A percentile compares a stretch with the other conserved stretches of the same genome.
These are phyloP conservation scores for Diploptera punctata DNA, from an alignment of 2,888 invertebrate species.

Conservation along the genomic window DNA sequence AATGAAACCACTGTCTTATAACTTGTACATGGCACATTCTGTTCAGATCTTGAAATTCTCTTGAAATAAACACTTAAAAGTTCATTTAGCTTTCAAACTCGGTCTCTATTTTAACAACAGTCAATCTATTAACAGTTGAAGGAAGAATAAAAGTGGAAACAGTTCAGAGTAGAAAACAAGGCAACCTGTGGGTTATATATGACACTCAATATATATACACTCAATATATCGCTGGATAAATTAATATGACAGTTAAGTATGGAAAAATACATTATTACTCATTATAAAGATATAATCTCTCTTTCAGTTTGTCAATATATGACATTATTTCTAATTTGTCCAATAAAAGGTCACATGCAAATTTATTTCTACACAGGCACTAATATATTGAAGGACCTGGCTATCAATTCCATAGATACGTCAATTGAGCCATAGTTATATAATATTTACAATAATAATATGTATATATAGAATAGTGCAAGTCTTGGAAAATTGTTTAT, in stretches of 20 bases:
- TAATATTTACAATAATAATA: not conserved
- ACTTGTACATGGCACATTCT: not conserved
- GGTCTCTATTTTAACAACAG: not conserved
- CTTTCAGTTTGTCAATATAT: not conserved
- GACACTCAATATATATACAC: too few relatives aligned
- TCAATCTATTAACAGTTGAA: not conserved
- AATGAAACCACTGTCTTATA: not conserved
- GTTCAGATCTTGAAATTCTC: not conserved
- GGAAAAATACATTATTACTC: constrained; percentile 5
- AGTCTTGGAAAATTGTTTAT: too few relatives aligned
- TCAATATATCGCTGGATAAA: too few relatives aligned
- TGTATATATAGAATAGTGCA: too few relatives aligned
- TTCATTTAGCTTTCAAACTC: not conserved
- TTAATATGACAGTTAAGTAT: not conserved
- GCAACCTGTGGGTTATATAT: constrained; percentile 13
- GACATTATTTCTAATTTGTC: too few relatives aligned
- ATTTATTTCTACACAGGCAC: not conserved
- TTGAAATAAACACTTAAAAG: not conserved
- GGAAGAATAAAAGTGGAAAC: constrained; percentile 9
- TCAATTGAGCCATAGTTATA: constrained; percentile 2
- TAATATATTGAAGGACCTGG: not conserved
- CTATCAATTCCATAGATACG: not conserved
- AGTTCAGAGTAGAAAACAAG: constrained; percentile 21
- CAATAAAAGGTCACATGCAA: not conserved
- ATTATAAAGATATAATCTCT: constrained; percentile 3